Evolutionary conservation across 2,888 invertebrate species (phyloP), one percentile per base, ranked within the genome.

Genomic region (Cheilosia vernalis): DNA sequence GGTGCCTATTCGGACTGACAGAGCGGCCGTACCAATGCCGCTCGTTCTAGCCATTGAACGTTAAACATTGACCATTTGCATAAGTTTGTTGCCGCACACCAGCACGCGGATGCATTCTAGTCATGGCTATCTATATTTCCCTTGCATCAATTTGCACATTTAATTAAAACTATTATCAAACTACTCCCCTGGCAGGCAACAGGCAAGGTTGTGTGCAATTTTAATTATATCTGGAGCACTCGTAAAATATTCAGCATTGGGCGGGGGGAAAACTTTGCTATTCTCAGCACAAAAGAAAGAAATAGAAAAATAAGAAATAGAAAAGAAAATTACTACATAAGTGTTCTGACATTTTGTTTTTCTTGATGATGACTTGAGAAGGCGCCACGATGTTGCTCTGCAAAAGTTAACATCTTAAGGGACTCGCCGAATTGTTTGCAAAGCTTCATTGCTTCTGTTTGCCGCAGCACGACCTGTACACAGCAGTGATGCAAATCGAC

Each of bases 91-190:
- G 21, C 13, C 37, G 37, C 37, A 24, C 51, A 67, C 42, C 77
- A 77, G 55, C 10, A 9, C 30, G 58, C 58, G 53, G 27, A 51
- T n/a, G 63, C 64, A 76, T 80, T 80, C 76, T 47, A 37, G 47
- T 47, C 67, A 37, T 58, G 53, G 69, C 74, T 85, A 85, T 85
- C 84, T 60, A 69, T 60, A 69, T 84, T 76, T 76, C 84, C 53
- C 70, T 42, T 85, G 84, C 66, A 80, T 85, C 76, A 60, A 85
- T 85, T 85, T 85, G 80, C 84, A 80, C 84, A 70, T 85, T 85
- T 85, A 80, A 85, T 85, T 85, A 80, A 85, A 85, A 80, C 80
- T 64, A 76, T 80, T 80, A 80, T 85, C 70, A 85, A 64, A 70
- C 80, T 80, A 53, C 33, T 80, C 47, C 80, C 73, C 40, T 40